phyloP scores from a whole-genome alignment of 2,113 vertebrate species.

The Martes martes region DNA sequence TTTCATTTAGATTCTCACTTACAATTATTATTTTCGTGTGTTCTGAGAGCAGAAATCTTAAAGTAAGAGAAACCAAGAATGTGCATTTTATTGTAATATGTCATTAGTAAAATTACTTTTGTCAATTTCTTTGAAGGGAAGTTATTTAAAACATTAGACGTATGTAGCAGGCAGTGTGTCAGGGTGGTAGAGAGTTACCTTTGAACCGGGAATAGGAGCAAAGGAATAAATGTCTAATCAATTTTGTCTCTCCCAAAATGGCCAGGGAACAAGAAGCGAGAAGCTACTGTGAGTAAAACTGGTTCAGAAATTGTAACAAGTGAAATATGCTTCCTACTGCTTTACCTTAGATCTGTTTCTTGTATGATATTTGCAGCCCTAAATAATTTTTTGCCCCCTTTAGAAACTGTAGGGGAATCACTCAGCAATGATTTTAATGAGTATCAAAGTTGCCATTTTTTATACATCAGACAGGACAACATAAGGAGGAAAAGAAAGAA shows the following conservation, averaged over 20 bases:
- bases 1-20: not conserved
- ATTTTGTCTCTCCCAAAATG: not conserved
- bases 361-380: not conserved
- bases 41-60: not conserved
- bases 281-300: not conserved
- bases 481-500: conserved; percentile 20
- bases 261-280: not conserved
- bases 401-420: not conserved
- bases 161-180: not conserved
- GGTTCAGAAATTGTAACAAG: not conserved
- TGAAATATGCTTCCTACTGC: not conserved
- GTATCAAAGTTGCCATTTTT: not conserved
- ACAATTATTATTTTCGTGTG: conserved; percentile 1
- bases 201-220: not conserved
- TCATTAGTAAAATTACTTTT: conserved; percentile 31
- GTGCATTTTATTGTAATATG: not conserved
- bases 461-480: not conserved
- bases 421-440: conserved; percentile 4
- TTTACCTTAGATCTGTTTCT: conserved; percentile 5
- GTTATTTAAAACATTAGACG: conserved; percentile 28
- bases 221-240: not conserved
- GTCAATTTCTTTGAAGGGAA: conserved; percentile 14
- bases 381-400: not conserved
- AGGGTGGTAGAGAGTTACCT: not conserved
- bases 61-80: conserved; percentile 1